These are phyloP conservation scores for Asarcornis scutulata DNA, from an alignment of 2,113 vertebrate species.

Conservation along the genomic window DNA sequence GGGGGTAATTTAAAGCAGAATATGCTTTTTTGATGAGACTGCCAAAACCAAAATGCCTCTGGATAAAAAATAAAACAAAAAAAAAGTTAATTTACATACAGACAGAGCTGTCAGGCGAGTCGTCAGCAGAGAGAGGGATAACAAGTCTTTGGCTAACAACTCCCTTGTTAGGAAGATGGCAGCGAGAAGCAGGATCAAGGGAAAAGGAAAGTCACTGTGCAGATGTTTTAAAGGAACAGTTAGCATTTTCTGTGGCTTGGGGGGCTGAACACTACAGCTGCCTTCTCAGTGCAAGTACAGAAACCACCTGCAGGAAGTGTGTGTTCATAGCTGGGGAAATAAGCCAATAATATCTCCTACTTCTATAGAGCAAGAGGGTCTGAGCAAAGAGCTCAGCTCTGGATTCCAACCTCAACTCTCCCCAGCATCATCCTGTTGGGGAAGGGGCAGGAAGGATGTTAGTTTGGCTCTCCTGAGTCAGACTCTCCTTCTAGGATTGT, in stretches of 20 bases:
- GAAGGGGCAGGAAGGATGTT: background rate
- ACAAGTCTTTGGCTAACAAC: conserved; percentile 71
- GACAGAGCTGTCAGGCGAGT: conserved; percentile 73
- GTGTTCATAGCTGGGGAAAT: background rate
- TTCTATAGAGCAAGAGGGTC: background rate
- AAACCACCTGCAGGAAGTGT: background rate
- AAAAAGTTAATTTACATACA: conserved; percentile 74
- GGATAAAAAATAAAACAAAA: conserved; percentile 66
- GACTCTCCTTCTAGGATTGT: background rate
- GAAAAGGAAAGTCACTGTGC: conserved; percentile 37
- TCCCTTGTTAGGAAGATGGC: conserved; percentile 70
- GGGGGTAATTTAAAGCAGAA: conserved; percentile 72
- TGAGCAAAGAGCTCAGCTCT: background rate
- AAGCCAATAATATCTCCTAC: background rate
- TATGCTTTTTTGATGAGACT: conserved; percentile 75
- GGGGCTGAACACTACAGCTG: background rate
- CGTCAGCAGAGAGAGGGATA: conserved; percentile 68
- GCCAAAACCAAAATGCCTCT: conserved; percentile 68
- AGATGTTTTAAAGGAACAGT: conserved; percentile 64
- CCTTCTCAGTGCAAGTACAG: background rate
- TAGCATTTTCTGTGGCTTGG: conserved; percentile 30
- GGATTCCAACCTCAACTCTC: background rate
- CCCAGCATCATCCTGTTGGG: background rate
- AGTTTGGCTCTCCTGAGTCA: background rate
- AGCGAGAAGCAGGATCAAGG: conserved; percentile 35